Evolutionary conservation across 1,140 invertebrate genomes (phyloP), one percentile per base, ranked within the genome.

Genomic region (Coptotermes formosanus): DNA sequence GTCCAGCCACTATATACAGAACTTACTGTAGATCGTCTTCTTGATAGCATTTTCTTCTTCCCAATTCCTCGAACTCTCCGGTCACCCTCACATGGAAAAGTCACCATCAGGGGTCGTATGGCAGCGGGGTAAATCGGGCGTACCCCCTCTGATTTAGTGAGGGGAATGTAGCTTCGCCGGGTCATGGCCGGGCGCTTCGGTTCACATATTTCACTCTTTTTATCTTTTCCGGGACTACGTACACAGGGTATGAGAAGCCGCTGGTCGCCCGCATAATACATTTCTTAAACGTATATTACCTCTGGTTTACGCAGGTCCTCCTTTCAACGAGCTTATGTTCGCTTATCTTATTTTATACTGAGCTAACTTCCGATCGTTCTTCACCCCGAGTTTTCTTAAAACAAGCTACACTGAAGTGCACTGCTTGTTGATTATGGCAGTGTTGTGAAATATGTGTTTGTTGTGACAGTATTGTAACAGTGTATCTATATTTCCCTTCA

Each of bases 181-280:
- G 83, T 84, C 83, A 52, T 45, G 83, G 44, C 83, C 44, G 83
- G n/a, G 83, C 52, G 64, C 64, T 75, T n/a, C 64, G 64, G 64
- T 75, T 52, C 83, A 52, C 83, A 52, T 84, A 84, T 84, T 84
- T 84, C 83, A 84, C 45, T 21, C 82, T 84, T 84, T 84, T 84
- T 84, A 84, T 84, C 83, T 84, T 84, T 30, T 55, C 48, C 83
- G 21, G 83, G 83, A 16, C 83, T 8, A 45, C 82, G 82, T 25
- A 9, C 38, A 8, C 3, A 52, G 44, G 83, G 83, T 45, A 30
- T 14, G 25, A 30, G 6, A n/a, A 30, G 2, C 7, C 64, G 19
- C 21, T 55, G 52, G 52, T 21, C 52, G 52, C 52, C 14, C 52
- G 0, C 52, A 55, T 55, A 55, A 16, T 55, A 55, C 52, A 55